Conservation (phyloP, 2,888 invertebrate species). For the Dendrolimus houi region DNA sequence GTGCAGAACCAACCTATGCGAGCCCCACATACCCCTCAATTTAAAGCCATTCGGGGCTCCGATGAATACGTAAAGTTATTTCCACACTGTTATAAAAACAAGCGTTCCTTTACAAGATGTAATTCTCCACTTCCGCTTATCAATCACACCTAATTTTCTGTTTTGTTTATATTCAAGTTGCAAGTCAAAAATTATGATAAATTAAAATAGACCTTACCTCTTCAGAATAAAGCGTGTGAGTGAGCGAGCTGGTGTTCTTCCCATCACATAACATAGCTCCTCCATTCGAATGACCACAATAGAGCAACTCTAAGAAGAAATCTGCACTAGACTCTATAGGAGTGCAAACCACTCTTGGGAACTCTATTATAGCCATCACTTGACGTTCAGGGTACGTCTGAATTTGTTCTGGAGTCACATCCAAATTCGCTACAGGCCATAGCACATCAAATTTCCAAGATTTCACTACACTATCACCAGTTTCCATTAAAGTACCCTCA, state of each 20-base stretch:
- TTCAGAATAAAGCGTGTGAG: slow-evolving; percentile 84
- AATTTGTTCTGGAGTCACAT: slow-evolving; percentile 84
- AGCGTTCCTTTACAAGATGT: no score
- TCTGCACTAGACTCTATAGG: slow-evolving; percentile 79
- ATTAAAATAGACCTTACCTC: slow-evolving; percentile 63
- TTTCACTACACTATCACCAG: slow-evolving; percentile 57
- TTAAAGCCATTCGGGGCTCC: no score
- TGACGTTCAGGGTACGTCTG: slow-evolving; percentile 87
- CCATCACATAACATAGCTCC: slow-evolving; percentile 84
- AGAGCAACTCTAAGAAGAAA: slow-evolving; percentile 86
- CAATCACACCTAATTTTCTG: no score
- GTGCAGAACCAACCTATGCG: no score
- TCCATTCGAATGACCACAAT: slow-evolving; percentile 82
- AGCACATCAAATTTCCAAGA: slow-evolving; percentile 84
- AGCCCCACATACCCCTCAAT: no score
- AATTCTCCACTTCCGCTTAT: no score
- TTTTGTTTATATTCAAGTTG: no score
- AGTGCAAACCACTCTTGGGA: slow-evolving; percentile 82
- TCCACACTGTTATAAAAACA: no score
- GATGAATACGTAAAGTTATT: no score
- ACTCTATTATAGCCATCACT: slow-evolving; percentile 84
- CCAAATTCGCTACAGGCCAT: slow-evolving; percentile 86
- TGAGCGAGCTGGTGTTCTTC: slow-evolving; percentile 66
- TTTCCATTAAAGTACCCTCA: slow-evolving; percentile 54
- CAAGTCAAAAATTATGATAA: no score